Evolutionary conservation across 2,888 invertebrate species (phyloP).

Genomic region (Noctua janthe): DNA sequence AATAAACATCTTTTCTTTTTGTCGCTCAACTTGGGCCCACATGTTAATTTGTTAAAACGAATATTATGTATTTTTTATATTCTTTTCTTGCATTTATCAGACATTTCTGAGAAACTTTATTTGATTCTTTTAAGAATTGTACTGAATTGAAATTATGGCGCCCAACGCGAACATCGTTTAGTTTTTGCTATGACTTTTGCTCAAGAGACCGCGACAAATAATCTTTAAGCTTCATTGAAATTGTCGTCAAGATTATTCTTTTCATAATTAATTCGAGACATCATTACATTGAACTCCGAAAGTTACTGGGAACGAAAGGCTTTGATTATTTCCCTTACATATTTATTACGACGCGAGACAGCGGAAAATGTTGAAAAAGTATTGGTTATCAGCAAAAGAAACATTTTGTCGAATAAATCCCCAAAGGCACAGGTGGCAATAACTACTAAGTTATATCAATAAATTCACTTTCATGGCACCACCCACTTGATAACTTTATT

Average conservation of each 20-base stretch:
- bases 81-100: background rate
- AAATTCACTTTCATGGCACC: conserved; percentile 54
- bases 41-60: background rate
- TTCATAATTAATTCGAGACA: background rate
- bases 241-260: background rate
- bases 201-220: background rate
- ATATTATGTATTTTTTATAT: background rate
- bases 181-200: too few species aligned
- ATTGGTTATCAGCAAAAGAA: conserved; percentile 18
- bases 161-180: background rate
- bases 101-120: background rate
- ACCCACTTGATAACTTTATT: conserved; percentile 54
- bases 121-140: too few species aligned
- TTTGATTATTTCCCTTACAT: background rate
- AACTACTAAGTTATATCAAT: conserved; percentile 54
- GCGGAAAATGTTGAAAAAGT: conserved; percentile 5
- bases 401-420: conserved; percentile 47
- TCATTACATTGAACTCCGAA: background rate
- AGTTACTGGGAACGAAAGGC: background rate
- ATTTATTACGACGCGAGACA: conserved; percentile 7
- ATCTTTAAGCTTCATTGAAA: background rate
- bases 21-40: background rate
- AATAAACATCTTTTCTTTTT: background rate
- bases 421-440: conserved; percentile 48
- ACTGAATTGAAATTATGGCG: background rate